phyloP scores from a whole-genome alignment of 2,797 vertebrate species.

The Heterohyrax brucei region DNA sequence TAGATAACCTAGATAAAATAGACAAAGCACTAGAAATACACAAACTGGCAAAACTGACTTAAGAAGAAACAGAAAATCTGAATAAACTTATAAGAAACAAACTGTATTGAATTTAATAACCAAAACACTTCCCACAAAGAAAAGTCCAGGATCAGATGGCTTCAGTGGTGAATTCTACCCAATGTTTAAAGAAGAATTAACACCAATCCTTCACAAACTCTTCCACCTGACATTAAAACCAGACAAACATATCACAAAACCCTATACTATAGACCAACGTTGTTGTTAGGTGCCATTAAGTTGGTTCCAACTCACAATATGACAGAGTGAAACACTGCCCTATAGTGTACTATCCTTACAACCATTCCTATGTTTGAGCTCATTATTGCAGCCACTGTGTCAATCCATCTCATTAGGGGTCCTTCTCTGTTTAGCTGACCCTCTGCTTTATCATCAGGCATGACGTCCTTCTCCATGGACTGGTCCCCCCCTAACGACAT shows the following conservation, averaged over 20 bases:
- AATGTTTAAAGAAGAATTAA: constrained; percentile 73
- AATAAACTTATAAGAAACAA: constrained; percentile 69
- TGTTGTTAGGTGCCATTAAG: no score
- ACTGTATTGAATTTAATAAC: constrained; percentile 73
- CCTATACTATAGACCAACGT: neutral
- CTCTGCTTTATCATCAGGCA: no score
- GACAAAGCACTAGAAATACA: neutral
- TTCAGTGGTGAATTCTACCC: constrained; percentile 62
- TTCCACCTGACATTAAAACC: constrained; percentile 36
- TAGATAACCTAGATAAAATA: neutral
- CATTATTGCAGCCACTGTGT: no score
- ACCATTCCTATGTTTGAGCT: no score
- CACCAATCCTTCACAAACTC: constrained; percentile 42
- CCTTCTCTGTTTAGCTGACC: no score
- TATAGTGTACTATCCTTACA: no score
- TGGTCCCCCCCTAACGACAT: no score
- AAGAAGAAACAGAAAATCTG: constrained; percentile 64
- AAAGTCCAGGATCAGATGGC: constrained; percentile 76
- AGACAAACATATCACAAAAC: neutral
- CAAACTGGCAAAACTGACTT: constrained; percentile 35
- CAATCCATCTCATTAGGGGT: no score
- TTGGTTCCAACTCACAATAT: no score
- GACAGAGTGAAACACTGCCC: no score
- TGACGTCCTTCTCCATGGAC: no score
- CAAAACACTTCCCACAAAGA: constrained; percentile 67